phyloP scores from a whole-genome alignment of 2,888 invertebrate species.

The Polylopha cassiicola region DNA sequence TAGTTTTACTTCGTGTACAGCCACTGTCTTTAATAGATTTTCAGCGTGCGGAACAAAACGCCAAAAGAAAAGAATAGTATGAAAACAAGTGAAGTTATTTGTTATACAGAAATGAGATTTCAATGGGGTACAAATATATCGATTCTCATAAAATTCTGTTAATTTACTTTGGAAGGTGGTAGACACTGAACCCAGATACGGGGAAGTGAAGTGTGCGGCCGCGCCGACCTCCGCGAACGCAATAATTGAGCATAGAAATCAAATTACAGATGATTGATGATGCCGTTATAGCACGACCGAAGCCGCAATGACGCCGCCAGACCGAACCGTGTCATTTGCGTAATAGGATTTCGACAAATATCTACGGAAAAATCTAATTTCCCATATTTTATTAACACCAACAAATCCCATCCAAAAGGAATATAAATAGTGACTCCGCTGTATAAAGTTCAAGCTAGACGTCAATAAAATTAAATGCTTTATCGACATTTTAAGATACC shows the following conservation, averaged over 20 bases:
- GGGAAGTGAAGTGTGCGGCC: conserved; percentile 56
- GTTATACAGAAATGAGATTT: too few relatives aligned
- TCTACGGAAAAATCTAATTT: conserved; percentile 28
- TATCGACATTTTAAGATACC: too few relatives aligned
- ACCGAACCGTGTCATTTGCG: conserved; percentile 67
- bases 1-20: neutral
- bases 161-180: conserved; percentile 2
- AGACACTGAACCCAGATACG: conserved; percentile 34
- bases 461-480: too few relatives aligned
- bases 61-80: too few relatives aligned
- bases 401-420: too few relatives aligned
- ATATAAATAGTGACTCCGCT: too few relatives aligned
- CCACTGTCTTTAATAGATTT: too few relatives aligned
- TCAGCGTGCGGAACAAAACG: too few relatives aligned
- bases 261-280: conserved; percentile 77
- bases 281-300: conserved; percentile 73
- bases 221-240: conserved; percentile 70
- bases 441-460: too few relatives aligned
- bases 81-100: too few relatives aligned
- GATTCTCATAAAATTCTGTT: neutral
- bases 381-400: too few relatives aligned
- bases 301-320: conserved; percentile 64
- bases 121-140: too few relatives aligned
- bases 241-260: conserved; percentile 78
- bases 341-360: conserved; percentile 65